These are phyloP conservation scores for Sesia apiformis DNA, from an alignment of 2,888 invertebrate genomes.

Conservation along the genomic window DNA sequence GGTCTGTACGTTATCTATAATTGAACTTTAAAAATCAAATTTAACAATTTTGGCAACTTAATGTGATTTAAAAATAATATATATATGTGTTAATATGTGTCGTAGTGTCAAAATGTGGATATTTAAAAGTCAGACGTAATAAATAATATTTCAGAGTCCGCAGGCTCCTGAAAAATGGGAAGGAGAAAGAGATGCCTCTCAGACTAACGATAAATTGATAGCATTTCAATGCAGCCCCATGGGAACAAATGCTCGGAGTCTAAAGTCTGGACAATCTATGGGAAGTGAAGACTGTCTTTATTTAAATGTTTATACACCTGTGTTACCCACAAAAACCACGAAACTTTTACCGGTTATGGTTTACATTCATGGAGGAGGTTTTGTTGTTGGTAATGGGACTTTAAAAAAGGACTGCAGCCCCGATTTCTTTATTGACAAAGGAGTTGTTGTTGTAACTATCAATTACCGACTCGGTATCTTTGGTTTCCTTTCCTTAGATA, in stretches of 20 bases:
- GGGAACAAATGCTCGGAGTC: neutral
- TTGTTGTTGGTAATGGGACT: constrained; percentile 55
- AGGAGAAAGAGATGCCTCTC: constrained; percentile 77
- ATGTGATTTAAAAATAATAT: no score
- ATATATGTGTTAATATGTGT: no score
- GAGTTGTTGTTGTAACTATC: constrained; percentile 52
- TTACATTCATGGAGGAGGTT: constrained; percentile 64
- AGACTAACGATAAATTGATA: constrained; percentile 57
- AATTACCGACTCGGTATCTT: constrained; percentile 63
- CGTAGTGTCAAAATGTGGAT: no score
- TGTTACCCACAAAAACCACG: constrained; percentile 26
- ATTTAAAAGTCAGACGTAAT: no score
- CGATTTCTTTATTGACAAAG: constrained; percentile 56
- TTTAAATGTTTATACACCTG: constrained; percentile 79
- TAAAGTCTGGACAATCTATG: constrained; percentile 27
- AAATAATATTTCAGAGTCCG: constrained; percentile 35
- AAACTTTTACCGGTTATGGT: constrained; percentile 54
- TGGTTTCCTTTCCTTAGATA: constrained; percentile 51
- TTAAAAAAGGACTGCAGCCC: constrained; percentile 49
- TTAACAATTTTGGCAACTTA: no score
- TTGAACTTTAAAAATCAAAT: no score
- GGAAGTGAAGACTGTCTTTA: constrained; percentile 79
- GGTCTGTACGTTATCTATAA: no score
- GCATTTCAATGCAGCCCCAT: neutral
- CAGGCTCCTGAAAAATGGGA: constrained; percentile 64